A percentile compares a stretch with the other conserved stretches of the same genome.
phyloP scores from a whole-genome alignment of 2,797 vertebrate genomes.

The Lates japonicus region DNA sequence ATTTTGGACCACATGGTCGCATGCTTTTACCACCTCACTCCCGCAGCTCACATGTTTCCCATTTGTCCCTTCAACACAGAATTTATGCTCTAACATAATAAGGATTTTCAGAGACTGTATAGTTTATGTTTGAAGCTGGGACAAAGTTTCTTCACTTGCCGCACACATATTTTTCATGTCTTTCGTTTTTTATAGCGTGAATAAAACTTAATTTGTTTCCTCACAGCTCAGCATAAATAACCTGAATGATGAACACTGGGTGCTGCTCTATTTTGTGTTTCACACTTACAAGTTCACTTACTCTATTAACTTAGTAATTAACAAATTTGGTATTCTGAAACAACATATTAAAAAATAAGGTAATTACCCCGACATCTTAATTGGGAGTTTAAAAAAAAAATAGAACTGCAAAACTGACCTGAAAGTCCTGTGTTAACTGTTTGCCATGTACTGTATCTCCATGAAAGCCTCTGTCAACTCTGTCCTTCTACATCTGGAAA shows the following conservation, averaged over 20 bases:
- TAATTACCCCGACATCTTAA: background rate
- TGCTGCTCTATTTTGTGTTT: conserved; percentile 12
- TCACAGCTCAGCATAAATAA: conserved; percentile 17
- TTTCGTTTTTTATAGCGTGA: conserved; percentile 7
- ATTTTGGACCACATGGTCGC: conserved; percentile 13
- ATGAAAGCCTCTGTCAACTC: conserved; percentile 10
- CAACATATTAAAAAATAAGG: background rate
- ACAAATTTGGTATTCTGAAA: background rate
- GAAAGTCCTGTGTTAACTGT: background rate
- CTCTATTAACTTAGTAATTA: background rate
- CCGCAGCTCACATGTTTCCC: conserved; percentile 51
- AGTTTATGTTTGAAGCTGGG: conserved; percentile 42
- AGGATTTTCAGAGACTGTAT: conserved; percentile 27
- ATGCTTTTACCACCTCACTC: conserved; percentile 20
- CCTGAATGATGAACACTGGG: conserved; percentile 22
- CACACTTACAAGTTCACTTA: background rate
- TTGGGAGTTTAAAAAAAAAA: too few species aligned
- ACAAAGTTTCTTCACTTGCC: conserved; percentile 23
- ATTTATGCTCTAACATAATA: conserved; percentile 46
- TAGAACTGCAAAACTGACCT: background rate
- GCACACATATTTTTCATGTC: conserved; percentile 24
- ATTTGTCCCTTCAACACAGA: conserved; percentile 44
- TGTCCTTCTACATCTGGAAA: conserved; percentile 62
- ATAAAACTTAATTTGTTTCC: conserved; percentile 44
- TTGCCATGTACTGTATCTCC: background rate